A percentile compares a stretch with the other conserved stretches of the same genome.
These are phyloP conservation scores for Spicauda simplicius DNA, from an alignment of 2,888 invertebrate species.

Conservation along the genomic window DNA sequence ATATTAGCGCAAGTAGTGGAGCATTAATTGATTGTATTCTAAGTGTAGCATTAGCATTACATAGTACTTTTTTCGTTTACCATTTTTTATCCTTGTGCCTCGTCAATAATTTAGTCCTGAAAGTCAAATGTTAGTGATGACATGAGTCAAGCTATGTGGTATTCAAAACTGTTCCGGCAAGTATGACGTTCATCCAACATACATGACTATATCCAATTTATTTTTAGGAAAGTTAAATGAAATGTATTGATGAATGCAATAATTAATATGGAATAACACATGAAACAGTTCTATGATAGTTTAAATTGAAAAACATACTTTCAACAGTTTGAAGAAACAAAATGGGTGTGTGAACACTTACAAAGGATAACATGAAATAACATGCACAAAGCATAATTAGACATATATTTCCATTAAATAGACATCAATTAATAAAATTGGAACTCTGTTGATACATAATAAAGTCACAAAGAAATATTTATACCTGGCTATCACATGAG, in stretches of 20 bases:
- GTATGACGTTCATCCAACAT: slow-evolving; percentile 18
- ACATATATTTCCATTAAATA: slow-evolving; percentile 28
- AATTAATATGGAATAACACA: neutral
- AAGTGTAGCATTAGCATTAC: slow-evolving; percentile 67
- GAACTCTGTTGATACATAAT: neutral
- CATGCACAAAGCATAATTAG: slow-evolving; percentile 46
- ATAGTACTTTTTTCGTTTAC: slow-evolving; percentile 83
- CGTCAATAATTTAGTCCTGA: slow-evolving; percentile 94
- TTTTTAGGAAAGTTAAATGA: slow-evolving; percentile 1
- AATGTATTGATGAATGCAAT: slow-evolving; percentile 15
- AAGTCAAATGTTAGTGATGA: slow-evolving; percentile 86
- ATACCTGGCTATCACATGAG: slow-evolving; percentile 86
- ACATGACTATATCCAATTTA: slow-evolving; percentile 33
- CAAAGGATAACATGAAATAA: slow-evolving; percentile 43
- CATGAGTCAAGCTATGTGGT: slow-evolving; percentile 64
- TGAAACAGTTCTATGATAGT: slow-evolving; percentile 2
- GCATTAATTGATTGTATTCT: slow-evolving; percentile 59
- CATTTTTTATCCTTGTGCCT: slow-evolving; percentile 94
- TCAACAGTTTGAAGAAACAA: slow-evolving; percentile 35
- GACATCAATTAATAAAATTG: slow-evolving; percentile 20
- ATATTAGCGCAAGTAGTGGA: slow-evolving; percentile 40
- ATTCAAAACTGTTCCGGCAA: slow-evolving; percentile 41
- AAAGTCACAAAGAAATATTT: slow-evolving; percentile 15
- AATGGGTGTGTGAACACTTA: slow-evolving; percentile 30
- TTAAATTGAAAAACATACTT: slow-evolving; percentile 14